Evolutionary conservation across 2,113 vertebrate genomes (phyloP).

Genomic region (Ctenodactylus gundi): DNA sequence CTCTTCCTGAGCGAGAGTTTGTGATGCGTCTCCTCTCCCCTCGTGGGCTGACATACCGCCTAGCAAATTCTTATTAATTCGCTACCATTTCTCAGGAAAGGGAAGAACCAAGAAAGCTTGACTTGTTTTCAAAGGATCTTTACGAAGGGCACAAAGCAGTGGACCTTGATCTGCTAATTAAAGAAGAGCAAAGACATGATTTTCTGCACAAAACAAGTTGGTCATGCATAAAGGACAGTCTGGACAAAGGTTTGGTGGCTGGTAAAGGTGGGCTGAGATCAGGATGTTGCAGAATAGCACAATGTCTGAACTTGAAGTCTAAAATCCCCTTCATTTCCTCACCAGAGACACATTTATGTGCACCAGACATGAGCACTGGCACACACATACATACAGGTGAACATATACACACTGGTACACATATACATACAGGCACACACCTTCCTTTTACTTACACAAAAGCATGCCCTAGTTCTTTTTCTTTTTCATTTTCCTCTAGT

Average conservation of each 20-base stretch:
- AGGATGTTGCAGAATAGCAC: background rate
- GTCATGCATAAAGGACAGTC: background rate
- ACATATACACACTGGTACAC: background rate
- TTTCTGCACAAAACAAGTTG: background rate
- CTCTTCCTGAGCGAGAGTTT: background rate
- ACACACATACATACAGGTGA: background rate
- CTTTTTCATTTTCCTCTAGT: background rate
- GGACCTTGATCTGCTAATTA: conserved; percentile 46
- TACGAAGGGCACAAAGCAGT: background rate
- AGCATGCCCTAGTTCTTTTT: background rate
- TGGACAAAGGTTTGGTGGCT: background rate
- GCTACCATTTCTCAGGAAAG: background rate
- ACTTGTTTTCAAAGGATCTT: conserved; percentile 27
- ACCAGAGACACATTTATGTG: too few relatives aligned
- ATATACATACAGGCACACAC: background rate
- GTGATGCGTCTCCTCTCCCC: background rate
- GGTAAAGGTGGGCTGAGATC: background rate
- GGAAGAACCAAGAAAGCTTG: background rate
- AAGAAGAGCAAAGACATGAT: conserved; percentile 23
- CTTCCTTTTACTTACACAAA: background rate
- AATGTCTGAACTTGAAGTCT: background rate
- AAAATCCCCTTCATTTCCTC: background rate
- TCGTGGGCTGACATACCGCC: background rate
- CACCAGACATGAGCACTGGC: background rate
- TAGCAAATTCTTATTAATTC: background rate